Percentiles rank a stretch among this genome's conserved stretches.
phyloP scores from a whole-genome alignment of 1,140 invertebrate species.

The Vanessa atalanta region DNA sequence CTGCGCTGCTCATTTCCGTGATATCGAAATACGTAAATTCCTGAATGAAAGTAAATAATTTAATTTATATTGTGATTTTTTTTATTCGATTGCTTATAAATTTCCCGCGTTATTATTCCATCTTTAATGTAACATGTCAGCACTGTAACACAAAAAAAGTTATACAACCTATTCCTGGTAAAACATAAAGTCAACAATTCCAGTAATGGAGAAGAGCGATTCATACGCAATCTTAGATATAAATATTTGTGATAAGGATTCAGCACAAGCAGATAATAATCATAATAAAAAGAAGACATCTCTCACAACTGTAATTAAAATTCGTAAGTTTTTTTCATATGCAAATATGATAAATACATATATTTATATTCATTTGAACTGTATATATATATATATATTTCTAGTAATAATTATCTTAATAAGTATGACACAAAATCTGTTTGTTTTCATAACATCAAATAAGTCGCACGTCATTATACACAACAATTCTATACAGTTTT shows the following conservation, averaged over 20 bases:
- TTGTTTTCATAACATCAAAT: conserved; percentile 23
- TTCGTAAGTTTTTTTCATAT: conserved; percentile 58
- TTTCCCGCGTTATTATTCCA: not conserved
- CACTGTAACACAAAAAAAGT: not conserved
- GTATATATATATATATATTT: not conserved
- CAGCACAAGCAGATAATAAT: conserved; percentile 45
- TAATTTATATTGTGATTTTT: not conserved
- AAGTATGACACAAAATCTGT: not conserved
- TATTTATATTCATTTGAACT: no score
- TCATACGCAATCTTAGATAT: conserved; percentile 69
- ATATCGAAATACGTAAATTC: conserved; percentile 21
- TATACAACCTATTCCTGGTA: conserved; percentile 6
- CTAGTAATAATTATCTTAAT: no score
- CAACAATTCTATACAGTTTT: conserved; percentile 21
- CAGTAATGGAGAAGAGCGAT: conserved; percentile 63
- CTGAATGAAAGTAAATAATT: conserved; percentile 6
- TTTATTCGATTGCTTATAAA: not conserved
- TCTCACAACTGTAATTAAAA: conserved; percentile 64
- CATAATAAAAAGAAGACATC: conserved; percentile 49
- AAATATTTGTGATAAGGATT: conserved; percentile 64
- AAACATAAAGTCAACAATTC: conserved; percentile 11
- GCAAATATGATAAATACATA: no score
- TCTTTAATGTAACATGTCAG: conserved; percentile 5
- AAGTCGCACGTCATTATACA: conserved; percentile 20
- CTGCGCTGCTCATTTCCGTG: conserved; percentile 30